Conservation (phyloP, 1,140 invertebrate genomes). For the Drosophila hydei region DNA sequence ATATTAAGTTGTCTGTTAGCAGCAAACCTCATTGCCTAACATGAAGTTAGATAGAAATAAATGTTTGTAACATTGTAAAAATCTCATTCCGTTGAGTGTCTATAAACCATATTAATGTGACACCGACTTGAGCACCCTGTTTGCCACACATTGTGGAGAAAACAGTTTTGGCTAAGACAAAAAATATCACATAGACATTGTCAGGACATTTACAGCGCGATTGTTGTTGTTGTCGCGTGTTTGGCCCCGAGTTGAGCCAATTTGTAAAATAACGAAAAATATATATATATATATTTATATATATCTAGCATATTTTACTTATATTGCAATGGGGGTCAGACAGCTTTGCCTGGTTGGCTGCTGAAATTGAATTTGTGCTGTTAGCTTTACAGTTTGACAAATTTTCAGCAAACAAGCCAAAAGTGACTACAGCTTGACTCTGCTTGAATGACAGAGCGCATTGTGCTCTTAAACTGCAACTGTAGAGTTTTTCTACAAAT, state of each 20-base stretch:
- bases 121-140: constrained; percentile 13
- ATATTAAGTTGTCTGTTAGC: neutral
- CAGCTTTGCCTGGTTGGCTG: constrained; percentile 54
- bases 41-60: neutral
- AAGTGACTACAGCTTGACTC: constrained; percentile 53
- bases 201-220: constrained; percentile 49
- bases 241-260: constrained; percentile 65
- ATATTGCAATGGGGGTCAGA: constrained; percentile 53
- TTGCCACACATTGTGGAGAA: neutral
- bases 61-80: too few species aligned
- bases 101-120: neutral
- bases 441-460: constrained; percentile 22
- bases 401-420: constrained; percentile 62
- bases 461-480: constrained; percentile 15
- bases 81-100: neutral
- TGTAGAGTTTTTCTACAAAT: constrained; percentile 14
- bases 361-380: constrained; percentile 73
- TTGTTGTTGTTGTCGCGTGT: constrained; percentile 36
- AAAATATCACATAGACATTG: constrained; percentile 40
- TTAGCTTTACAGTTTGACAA: constrained; percentile 74
- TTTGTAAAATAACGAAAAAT: constrained; percentile 68
- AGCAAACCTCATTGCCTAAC: neutral
- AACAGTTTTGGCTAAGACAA: constrained; percentile 1
- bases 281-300: constrained; percentile 36
- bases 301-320: constrained; percentile 52